Conservation (phyloP, 2,888 invertebrate species). For the Acronicta psi region DNA sequence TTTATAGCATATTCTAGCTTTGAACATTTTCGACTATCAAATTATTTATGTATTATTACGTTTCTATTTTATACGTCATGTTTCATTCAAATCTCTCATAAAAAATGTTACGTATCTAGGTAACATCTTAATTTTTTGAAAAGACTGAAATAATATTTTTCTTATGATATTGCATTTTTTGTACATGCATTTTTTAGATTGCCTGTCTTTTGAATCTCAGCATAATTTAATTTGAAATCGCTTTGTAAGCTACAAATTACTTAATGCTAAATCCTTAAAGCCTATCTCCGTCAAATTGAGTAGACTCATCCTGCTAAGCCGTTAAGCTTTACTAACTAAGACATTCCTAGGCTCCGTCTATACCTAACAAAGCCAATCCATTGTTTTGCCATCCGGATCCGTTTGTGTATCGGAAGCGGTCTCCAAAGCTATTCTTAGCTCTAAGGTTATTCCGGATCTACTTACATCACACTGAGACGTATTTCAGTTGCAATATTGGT, state of each 20-base stretch:
- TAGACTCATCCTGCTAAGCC: not conserved
- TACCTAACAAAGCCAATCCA: not conserved
- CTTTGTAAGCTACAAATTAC: not conserved
- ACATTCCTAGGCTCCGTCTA: not conserved
- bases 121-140: too few relatives aligned
- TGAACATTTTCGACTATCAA: not conserved
- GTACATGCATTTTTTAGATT: too few relatives aligned
- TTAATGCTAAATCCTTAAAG: not conserved
- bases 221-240: not conserved
- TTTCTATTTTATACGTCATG: not conserved
- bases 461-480: not conserved
- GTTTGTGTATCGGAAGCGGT: not conserved
- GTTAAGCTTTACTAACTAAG: not conserved
- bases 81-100: not conserved
- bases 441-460: conserved; percentile 9
- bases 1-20: not conserved
- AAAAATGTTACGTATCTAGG: too few relatives aligned
- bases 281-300: not conserved
- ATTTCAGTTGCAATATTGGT: conserved; percentile 10
- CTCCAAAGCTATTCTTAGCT: conserved; percentile 11
- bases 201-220: too few relatives aligned
- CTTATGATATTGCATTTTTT: not conserved
- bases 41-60: not conserved
- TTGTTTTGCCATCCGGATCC: conserved; percentile 6
- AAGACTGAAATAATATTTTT: not conserved